Conservation (phyloP, 2,113 vertebrate species). For the Podarcis cretensis region DNA sequence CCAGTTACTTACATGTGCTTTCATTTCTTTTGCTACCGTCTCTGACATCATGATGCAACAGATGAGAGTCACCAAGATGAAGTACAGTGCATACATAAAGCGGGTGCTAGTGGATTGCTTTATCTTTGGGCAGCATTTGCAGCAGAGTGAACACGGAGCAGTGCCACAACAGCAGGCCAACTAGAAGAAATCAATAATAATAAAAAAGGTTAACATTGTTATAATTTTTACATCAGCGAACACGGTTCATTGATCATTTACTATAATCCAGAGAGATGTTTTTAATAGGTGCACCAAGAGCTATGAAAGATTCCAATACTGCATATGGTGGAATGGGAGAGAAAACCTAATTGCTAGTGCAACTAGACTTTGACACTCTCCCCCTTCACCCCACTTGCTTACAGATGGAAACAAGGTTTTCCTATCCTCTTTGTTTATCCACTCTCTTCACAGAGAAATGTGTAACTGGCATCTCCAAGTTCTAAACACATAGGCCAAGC, state of each 20-base stretch:
- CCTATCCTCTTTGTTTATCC: not conserved
- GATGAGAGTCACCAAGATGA: conserved; percentile 88
- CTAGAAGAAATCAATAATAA: conserved; percentile 74
- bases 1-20: conserved; percentile 80
- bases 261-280: not conserved
- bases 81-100: conserved; percentile 94
- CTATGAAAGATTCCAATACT: not conserved
- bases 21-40: conserved; percentile 82
- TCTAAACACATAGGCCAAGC: too few relatives aligned
- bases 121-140: conserved; percentile 92
- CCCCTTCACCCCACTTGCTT: not conserved
- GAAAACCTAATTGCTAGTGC: not conserved
- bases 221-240: conserved; percentile 20
- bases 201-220: not conserved
- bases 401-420: not conserved
- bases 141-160: conserved; percentile 91
- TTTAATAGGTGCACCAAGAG: not conserved
- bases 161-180: conserved; percentile 95
- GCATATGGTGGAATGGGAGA: too few relatives aligned
- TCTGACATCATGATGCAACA: conserved; percentile 96
- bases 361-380: not conserved
- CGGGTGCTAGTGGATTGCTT: conserved; percentile 95
- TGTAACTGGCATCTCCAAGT: too few relatives aligned
- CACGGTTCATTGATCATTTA: not conserved
- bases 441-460: not conserved